Evolutionary conservation across 2,113 vertebrate species (phyloP).

Genomic region (Hepsetus odoe): DNA sequence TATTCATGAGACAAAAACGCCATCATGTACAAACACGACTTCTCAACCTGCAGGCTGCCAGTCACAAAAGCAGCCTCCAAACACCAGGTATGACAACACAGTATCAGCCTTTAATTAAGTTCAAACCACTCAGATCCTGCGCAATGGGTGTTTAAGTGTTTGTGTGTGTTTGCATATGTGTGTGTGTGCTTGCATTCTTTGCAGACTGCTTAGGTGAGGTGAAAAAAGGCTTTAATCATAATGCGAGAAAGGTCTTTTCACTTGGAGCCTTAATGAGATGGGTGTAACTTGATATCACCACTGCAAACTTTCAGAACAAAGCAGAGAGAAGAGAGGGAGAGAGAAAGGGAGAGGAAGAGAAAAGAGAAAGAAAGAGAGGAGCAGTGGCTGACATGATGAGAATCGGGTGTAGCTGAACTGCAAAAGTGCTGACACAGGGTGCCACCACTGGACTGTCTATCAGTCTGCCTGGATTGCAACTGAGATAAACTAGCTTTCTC

Average conservation of each 20-base stretch:
- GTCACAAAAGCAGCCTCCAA: slow-evolving; percentile 33
- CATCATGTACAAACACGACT: slow-evolving; percentile 34
- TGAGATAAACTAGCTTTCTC: slow-evolving; percentile 63
- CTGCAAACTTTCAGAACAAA: slow-evolving; percentile 30
- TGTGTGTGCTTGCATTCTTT: slow-evolving; percentile 8
- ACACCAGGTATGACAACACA: slow-evolving; percentile 44
- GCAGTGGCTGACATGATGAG: slow-evolving; percentile 18
- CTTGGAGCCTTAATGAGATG: slow-evolving; percentile 15
- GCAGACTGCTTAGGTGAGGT: neutral
- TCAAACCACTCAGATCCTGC: slow-evolving; percentile 34
- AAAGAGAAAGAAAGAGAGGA: slow-evolving; percentile 5
- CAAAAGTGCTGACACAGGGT: slow-evolving; percentile 60
- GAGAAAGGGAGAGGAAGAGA: neutral
- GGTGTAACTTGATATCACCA: slow-evolving; percentile 12
- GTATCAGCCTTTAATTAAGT: slow-evolving; percentile 53
- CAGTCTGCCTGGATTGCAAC: slow-evolving; percentile 57
- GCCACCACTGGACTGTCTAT: slow-evolving; percentile 56
- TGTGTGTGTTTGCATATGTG: slow-evolving; percentile 12
- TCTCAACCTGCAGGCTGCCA: slow-evolving; percentile 44
- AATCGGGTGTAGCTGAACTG: slow-evolving; percentile 56
- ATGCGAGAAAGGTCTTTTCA: neutral
- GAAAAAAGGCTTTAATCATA: slow-evolving; percentile 14
- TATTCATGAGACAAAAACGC: slow-evolving; percentile 49
- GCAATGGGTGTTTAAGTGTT: slow-evolving; percentile 11
- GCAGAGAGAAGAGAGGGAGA: neutral